These are phyloP conservation scores for Drosophila kikkawai DNA, from an alignment of 1,140 invertebrate species.

Conservation along the genomic window DNA sequence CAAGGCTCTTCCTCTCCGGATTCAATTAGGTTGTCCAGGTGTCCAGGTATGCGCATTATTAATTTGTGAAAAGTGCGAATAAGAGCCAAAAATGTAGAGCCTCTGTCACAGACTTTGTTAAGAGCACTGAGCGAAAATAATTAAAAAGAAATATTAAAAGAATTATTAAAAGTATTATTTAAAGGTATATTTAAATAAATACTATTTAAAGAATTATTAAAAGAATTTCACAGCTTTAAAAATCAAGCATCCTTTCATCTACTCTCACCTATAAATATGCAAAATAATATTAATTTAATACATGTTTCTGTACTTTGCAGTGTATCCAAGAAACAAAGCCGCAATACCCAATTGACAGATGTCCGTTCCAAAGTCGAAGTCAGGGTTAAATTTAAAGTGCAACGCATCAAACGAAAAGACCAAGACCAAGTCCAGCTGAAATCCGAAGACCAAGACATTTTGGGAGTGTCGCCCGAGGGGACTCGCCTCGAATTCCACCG, in stretches of 20 bases:
- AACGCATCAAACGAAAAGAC: slow-evolving; percentile 30
- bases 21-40: slow-evolving; percentile 45
- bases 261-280: too few relatives aligned
- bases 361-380: slow-evolving; percentile 10
- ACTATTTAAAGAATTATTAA: too few relatives aligned
- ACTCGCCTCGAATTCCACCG: slow-evolving; percentile 67
- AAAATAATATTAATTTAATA: neutral
- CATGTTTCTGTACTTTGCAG: neutral
- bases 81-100: slow-evolving; percentile 21
- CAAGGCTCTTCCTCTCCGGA: neutral
- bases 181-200: too few relatives aligned
- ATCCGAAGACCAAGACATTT: slow-evolving; percentile 24
- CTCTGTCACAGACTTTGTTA: slow-evolving; percentile 10
- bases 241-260: too few relatives aligned
- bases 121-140: neutral
- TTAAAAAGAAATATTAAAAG: too few relatives aligned
- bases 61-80: slow-evolving; percentile 53
- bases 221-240: too few relatives aligned
- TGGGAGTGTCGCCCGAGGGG: slow-evolving; percentile 73
- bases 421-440: slow-evolving; percentile 5
- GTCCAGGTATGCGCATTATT: slow-evolving; percentile 40
- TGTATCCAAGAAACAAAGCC: neutral
- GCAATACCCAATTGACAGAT: slow-evolving; percentile 18
- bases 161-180: too few relatives aligned
- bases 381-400: slow-evolving; percentile 22